Base-by-base conservation (phyloP, 2,797 vertebrate genomes). In the Chanos chanos region DNA sequence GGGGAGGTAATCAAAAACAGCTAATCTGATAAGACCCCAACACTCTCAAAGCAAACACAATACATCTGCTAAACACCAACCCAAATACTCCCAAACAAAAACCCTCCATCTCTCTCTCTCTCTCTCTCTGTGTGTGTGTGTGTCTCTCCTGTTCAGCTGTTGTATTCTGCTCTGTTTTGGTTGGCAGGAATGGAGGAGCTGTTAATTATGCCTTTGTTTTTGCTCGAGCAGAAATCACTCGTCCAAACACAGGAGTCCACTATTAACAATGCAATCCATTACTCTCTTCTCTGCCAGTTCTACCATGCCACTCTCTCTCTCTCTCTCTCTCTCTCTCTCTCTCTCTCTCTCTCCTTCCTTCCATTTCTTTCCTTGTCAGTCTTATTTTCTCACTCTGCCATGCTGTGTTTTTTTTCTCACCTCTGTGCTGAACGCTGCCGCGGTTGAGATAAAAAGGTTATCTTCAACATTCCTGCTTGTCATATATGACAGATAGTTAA, bases 151-250 rank as follows among this genome's bases (percentile, higher is more conserved):
- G 72, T 72, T 80, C 74, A 70, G 64, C 72, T 75, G 76, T 71
- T 66, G 71, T 72, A 74, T 78, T 77, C 71, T 72, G 63, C 78
- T 66, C 71, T 62, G 37, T 76, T 70, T 83, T 76, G 59, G 61
- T 81, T 89, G 83, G 73, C 75, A 77, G 72, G 57, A 70, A 56
- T 61, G 69, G 82, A 60, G 33, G 65, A 83, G 76, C 66, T 79
- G 71, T 81, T 89, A 79, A 84, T 88, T 77, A 79, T 76, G 76
- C 75, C 81, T 87, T 83, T 85, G 72, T 88, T 89, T 72, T 73
- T 68, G 70, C 63, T 82, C 81, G 85, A 88, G 84, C 64, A 66
- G 83, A 83, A 73, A 86, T 79, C 84, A 89, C 77, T 84, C 76
- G 61, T 87, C 77, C 80, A 82, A 76, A 83, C 53, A 61, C 81